Base-by-base conservation (phyloP, 2,888 invertebrate genomes). In the Neuroscelio doddi region DNA sequence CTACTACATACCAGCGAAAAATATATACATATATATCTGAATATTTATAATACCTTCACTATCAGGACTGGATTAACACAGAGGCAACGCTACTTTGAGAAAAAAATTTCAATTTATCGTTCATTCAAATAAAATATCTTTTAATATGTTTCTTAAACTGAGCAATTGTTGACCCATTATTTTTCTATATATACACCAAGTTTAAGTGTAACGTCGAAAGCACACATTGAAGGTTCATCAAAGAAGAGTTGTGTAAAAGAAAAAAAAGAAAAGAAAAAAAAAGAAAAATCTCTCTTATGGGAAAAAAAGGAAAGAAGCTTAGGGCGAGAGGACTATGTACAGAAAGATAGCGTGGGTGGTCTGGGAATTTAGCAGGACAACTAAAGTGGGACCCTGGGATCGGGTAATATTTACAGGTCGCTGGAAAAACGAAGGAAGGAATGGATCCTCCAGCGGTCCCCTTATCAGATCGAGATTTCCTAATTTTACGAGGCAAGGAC, bases 391-490 rank as follows among this genome's bases (percentile, higher is more conserved):
- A 46, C 51, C 52, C 62, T 59, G 64, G 51, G 62, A 65, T 63
- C 64, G 52, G 62, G 39, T 39, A 68, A 72, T 77, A 75, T 78
- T 77, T 76, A 76, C 74, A 72, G 73, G 70, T 76, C 75, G 73
- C 75, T 65, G 73, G 71, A 70, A 70, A 73, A 72, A 53, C 64
- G 66, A 68, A 65, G 55, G 56, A 46, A 50, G 63, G 50, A 57
- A 56, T 45, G 41, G 30, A 64, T 34, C 50, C 38, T 26, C 29
- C 42, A 34, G 42, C 49, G 24, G 50, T 42, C 45, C 38, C 32
- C 72, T 78, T 80, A 80, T 80, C 80, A 78, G 79, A 80, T 80
- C 70, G 42, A 70, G 69, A 72, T 76, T 76, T 76, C 75, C 74
- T 74, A 80, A 79, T 78, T 80, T 58, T 57, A 63, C 41, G 52